phyloP scores from a whole-genome alignment of 2,888 invertebrate species.

The Synanthedon andrenaeformis region DNA sequence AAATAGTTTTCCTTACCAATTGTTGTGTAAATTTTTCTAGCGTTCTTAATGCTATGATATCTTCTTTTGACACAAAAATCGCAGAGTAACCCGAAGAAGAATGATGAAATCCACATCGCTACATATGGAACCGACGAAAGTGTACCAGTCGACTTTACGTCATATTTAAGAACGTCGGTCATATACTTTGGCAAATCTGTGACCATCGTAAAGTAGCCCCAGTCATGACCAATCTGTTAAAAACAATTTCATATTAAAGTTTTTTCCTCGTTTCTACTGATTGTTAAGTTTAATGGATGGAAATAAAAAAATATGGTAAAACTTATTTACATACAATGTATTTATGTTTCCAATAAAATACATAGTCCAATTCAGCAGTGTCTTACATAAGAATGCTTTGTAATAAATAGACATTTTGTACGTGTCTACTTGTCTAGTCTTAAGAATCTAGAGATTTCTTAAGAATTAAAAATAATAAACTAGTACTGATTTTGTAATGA shows the following conservation, averaged over 20 bases:
- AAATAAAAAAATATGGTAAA: background rate
- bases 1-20: conserved; percentile 61
- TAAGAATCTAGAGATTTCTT: too few species aligned
- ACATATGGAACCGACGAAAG: conserved; percentile 75
- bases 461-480: too few species aligned
- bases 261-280: background rate
- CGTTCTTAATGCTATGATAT: conserved; percentile 65
- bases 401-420: too few species aligned
- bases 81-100: conserved; percentile 74
- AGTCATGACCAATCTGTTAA: conserved; percentile 74
- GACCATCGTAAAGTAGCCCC: conserved; percentile 79
- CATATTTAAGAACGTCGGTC: conserved; percentile 75
- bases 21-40: conserved; percentile 76
- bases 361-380: too few species aligned
- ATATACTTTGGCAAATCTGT: conserved; percentile 79
- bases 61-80: conserved; percentile 75
- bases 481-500: too few species aligned
- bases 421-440: too few species aligned
- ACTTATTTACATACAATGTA: background rate
- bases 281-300: background rate
- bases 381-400: too few species aligned
- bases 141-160: conserved; percentile 73
- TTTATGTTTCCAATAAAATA: too few species aligned
- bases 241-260: conserved; percentile 2
- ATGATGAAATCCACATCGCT: conserved; percentile 75